phyloP scores from a whole-genome alignment of 2,797 vertebrate species.

The Pipistrellus nathusii region DNA sequence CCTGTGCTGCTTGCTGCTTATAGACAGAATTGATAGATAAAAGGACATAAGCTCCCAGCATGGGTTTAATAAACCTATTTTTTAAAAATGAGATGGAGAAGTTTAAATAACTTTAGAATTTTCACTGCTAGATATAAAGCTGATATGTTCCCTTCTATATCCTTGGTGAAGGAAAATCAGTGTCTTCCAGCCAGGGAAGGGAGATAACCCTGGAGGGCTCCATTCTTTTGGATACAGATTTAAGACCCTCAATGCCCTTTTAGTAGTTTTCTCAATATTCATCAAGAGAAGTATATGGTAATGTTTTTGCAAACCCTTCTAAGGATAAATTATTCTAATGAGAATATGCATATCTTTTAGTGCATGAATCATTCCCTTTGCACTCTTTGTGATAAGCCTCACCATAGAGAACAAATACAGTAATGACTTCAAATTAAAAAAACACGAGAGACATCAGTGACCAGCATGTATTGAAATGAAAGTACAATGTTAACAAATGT shows the following conservation, averaged over 20 bases:
- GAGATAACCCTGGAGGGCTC: background rate
- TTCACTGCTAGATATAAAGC: background rate
- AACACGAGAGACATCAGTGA: background rate
- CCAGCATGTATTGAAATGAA: slow-evolving; percentile 52
- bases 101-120: background rate
- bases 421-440: slow-evolving; percentile 71
- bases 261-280: slow-evolving; percentile 35
- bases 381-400: slow-evolving; percentile 54
- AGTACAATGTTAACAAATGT: slow-evolving; percentile 39
- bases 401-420: slow-evolving; percentile 59
- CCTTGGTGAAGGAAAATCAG: background rate
- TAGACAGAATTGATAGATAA: background rate
- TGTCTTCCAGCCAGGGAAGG: background rate
- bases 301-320: slow-evolving; percentile 42
- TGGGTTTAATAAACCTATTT: background rate
- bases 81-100: background rate
- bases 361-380: slow-evolving; percentile 44
- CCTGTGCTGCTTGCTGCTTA: background rate
- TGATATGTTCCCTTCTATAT: background rate
- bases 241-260: background rate
- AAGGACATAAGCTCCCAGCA: background rate
- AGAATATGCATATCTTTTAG: slow-evolving; percentile 52
- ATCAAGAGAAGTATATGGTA: slow-evolving; percentile 15
- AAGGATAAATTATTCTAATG: slow-evolving; percentile 61
- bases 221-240: background rate